Percentiles rank a stretch among this genome's conserved stretches.
Conservation (phyloP, 2,888 invertebrate genomes). For the Deroplatys truncata region DNA sequence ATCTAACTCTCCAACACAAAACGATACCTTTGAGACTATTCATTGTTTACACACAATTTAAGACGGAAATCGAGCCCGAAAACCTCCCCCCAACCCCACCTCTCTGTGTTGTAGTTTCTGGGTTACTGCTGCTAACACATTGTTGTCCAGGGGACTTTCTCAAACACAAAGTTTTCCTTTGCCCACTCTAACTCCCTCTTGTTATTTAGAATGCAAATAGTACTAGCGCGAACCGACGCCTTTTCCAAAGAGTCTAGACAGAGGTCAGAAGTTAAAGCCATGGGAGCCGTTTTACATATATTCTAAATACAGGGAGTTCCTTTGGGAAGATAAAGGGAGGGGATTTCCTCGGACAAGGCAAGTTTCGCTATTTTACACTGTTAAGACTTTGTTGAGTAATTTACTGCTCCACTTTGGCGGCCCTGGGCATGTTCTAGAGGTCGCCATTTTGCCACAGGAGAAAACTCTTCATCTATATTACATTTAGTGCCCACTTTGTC, state of each 20-base stretch:
- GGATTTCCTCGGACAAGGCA: background rate
- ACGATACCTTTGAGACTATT: slow-evolving; percentile 19
- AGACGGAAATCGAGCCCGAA: slow-evolving; percentile 19
- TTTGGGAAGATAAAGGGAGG: background rate
- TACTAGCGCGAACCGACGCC: background rate
- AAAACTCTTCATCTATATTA: background rate
- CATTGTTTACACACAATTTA: slow-evolving; percentile 24
- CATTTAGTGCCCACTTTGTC: background rate
- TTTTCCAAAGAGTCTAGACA: background rate
- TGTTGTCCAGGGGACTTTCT: background rate
- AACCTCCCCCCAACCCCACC: background rate
- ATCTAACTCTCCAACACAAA: slow-evolving; percentile 13
- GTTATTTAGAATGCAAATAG: slow-evolving; percentile 10
- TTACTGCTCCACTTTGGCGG: background rate
- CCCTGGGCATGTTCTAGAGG: background rate
- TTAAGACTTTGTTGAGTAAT: background rate
- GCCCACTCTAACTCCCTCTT: background rate
- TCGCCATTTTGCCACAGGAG: background rate
- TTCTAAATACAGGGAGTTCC: background rate
- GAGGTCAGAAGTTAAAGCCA: background rate
- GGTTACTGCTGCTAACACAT: background rate
- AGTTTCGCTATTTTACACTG: background rate
- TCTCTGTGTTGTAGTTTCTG: background rate
- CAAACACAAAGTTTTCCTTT: background rate
- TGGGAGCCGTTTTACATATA: background rate